Base-by-base conservation (phyloP, 2,113 vertebrate species). In the Poeciliopsis occidentalis region DNA sequence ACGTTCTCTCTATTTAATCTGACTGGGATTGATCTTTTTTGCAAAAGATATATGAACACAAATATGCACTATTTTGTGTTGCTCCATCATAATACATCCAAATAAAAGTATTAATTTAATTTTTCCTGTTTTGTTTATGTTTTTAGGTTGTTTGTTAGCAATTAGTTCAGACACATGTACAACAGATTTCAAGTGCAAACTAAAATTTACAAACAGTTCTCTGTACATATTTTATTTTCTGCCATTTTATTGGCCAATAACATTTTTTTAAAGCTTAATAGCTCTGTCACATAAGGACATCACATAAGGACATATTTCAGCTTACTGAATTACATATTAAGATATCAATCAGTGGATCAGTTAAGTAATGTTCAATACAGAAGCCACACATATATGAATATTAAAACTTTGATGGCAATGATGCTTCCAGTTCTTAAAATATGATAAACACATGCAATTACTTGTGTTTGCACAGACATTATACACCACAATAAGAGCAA, bases 181-280 rank as follows among this genome's bases (percentile, higher is more conserved):
- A 65, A 4, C 17, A 66, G 8, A 54, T 66, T 41, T 67, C 51
- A 32, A 47, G 62, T 74, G 37, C 73, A 57, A 29, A 70, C 47
- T 65, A 22, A 22, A 27, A 76, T 19, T 75, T 39, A 57, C 68
- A 65, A 71, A 66, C 17, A 12, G 73, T 67, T 78, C 51, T n/a
- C 6, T 66, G 29, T 64, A 5, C 5, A 19, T 17, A 19, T 47
- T 69, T 78, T 61, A 61, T 62, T 75, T 69, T 64, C 47, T 75
- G 60, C 69, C 60, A 61, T 24, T 76, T 64, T 64, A 79, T 81
- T 67, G 66, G 72, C 27, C 32, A 10, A 6, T 67, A 64, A 67
- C 64, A 47, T 5, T 19, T 47, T 17, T 17, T 17, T 41, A 15
- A 41, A 12, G 39, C 3, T 15, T 41, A 41, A 41, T 41, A 41